Evolutionary conservation across 2,888 invertebrate species (phyloP), one percentile per base, ranked within the genome.

Genomic region (Nomada hirtipes): DNA sequence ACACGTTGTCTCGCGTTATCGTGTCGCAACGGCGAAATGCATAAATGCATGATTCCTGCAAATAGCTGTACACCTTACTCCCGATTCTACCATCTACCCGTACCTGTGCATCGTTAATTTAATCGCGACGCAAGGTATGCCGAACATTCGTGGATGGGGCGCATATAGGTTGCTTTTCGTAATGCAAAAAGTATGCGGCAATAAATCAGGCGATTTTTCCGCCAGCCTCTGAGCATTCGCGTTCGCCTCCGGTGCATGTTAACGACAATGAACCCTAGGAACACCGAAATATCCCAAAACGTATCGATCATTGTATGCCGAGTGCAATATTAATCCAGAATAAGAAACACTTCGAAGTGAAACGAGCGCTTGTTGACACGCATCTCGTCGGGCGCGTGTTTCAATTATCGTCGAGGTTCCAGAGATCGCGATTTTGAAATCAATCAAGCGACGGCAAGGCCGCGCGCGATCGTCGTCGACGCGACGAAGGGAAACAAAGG

Each of bases 41-140:
- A 77, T 50, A 65, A 29, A 76, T 60, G 64, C 63, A 76, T 71
- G 20, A 50, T 77, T 71, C 71, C 77, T 77, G 65, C 60, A 67
- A 77, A 67, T 77, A 79, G 79, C 77, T 71, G 71, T 36, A 60
- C 29, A 76, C 23, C 26, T 53, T 50, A 70, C 71, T 57, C 79
- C 65, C 64, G n/a, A 57, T 79, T 69, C 78, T 72, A 36, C 52
- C 52, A 60, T 61, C 61, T 20, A 36, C 47, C 44, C 52, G 36
- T 52, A 52, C 15, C 52, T 71, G 52, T 50, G 79, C 61, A 72
- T 78, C 67, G 61, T 78, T 71, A 71, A 79, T 71, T 42, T 65
- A 71, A 50, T 61, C 55, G 60, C 65, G 67, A 77, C 50, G 71
- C 61, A 13, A 44, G 65, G 77, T 77, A 79, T 61, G 79, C 77